phyloP scores from a whole-genome alignment of 2,888 invertebrate species.

The Bombyx huttoni region DNA sequence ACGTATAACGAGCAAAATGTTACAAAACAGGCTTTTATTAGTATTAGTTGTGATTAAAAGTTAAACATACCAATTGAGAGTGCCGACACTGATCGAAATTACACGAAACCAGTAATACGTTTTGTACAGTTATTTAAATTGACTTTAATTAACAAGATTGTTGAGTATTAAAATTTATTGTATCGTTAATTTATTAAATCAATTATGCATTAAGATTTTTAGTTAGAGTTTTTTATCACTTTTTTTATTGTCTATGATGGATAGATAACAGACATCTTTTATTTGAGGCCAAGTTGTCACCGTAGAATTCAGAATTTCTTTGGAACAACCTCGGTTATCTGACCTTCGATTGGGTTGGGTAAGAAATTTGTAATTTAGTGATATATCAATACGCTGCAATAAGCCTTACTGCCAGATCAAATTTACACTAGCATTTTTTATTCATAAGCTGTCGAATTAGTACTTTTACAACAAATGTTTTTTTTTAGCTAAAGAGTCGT shows the following conservation, averaged over 20 bases:
- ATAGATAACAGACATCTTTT: no score
- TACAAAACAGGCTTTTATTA: slow-evolving; percentile 41
- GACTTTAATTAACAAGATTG: slow-evolving; percentile 23
- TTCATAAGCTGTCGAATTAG: no score
- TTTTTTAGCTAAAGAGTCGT: no score
- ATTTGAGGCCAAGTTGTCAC: no score
- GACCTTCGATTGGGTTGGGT: no score
- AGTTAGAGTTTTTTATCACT: background rate
- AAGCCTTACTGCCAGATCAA: no score
- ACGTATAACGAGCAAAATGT: slow-evolving; percentile 20
- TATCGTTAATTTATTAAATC: background rate
- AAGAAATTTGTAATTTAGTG: no score
- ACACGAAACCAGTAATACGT: slow-evolving; percentile 4
- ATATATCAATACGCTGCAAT: no score
- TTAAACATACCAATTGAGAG: slow-evolving; percentile 6
- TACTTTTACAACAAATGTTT: no score
- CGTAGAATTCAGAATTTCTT: no score
- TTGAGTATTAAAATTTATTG: slow-evolving; percentile 19
- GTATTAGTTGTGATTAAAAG: slow-evolving; percentile 45
- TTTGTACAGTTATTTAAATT: slow-evolving; percentile 15
- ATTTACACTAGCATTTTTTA: no score
- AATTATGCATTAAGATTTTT: background rate
- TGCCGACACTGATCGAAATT: slow-evolving; percentile 4
- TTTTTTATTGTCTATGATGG: background rate
- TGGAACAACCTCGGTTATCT: no score